Percentiles rank a stretch among this genome's conserved stretches.
phyloP scores from a whole-genome alignment of 2,113 vertebrate species.

The Circaetus cinerascens region DNA sequence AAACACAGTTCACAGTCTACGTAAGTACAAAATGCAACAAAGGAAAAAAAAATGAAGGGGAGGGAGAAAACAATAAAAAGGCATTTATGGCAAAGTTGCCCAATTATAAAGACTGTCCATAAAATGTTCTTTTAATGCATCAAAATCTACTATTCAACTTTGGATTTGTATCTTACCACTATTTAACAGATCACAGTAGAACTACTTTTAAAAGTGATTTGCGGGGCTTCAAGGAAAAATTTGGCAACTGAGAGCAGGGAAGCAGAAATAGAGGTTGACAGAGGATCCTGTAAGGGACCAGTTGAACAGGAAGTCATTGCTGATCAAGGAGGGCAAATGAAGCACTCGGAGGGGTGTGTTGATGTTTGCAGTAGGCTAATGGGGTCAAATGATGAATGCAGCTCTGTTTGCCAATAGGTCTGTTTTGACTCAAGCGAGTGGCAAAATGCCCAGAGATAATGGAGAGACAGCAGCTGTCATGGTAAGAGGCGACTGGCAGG shows the following conservation, averaged over 20 bases:
- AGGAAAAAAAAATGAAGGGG: background rate
- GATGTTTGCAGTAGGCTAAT: background rate
- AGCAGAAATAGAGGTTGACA: background rate
- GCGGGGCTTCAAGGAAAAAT: background rate
- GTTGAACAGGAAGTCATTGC: fast-evolving
- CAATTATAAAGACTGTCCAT: background rate
- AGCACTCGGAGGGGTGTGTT: fast-evolving
- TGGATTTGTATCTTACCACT: background rate
- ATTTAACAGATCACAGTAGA: background rate
- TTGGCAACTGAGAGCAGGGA: background rate
- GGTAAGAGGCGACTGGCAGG: background rate
- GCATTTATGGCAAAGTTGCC: background rate
- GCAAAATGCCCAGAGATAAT: background rate
- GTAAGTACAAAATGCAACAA: background rate
- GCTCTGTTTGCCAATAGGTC: background rate
- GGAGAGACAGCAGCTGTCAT: background rate
- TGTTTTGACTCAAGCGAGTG: background rate
- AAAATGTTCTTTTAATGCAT: background rate
- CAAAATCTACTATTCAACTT: background rate
- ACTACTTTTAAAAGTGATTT: background rate
- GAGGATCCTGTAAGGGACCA: background rate
- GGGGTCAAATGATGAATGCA: background rate
- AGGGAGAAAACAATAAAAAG: background rate
- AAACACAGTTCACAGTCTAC: background rate
- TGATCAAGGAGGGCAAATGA: background rate